Evolutionary conservation across 1,140 invertebrate genomes (phyloP).

Genomic region (Pseudachorutes palmiensis): DNA sequence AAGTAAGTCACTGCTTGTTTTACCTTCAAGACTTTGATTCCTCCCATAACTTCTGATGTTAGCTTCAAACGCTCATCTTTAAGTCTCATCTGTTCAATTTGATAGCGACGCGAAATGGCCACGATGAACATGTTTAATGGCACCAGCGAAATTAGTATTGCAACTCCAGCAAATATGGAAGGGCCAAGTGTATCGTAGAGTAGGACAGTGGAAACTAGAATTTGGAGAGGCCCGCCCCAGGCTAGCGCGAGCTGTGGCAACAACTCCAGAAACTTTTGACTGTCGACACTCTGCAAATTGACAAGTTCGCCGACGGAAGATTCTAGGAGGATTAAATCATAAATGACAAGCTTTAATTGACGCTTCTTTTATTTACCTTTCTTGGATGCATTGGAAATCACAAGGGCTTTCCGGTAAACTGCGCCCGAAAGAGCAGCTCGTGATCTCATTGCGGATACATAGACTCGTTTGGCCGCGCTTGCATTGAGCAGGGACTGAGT

Average conservation of each 20-base stretch:
- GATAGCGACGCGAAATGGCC: slow-evolving; percentile 51
- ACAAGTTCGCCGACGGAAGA: slow-evolving; percentile 50
- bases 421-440: slow-evolving; percentile 83
- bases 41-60: slow-evolving; percentile 88
- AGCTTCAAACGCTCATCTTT: slow-evolving; percentile 86
- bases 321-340: slow-evolving; percentile 34
- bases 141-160: slow-evolving; percentile 48
- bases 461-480: slow-evolving; percentile 85
- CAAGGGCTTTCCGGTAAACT: slow-evolving; percentile 76
- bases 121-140: slow-evolving; percentile 49
- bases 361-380: slow-evolving; percentile 46
- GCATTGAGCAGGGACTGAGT: slow-evolving; percentile 80
- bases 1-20: neutral
- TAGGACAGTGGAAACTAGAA: slow-evolving; percentile 50
- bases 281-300: slow-evolving; percentile 51
- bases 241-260: slow-evolving; percentile 50
- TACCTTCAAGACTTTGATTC: slow-evolving; percentile 77
- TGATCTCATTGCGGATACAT: slow-evolving; percentile 80
- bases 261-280: slow-evolving; percentile 47
- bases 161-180: slow-evolving; percentile 54
- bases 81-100: slow-evolving; percentile 81
- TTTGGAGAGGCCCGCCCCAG: slow-evolving; percentile 56
- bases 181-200: slow-evolving; percentile 53
- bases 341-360: no score
- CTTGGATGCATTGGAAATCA: slow-evolving; percentile 65